A percentile compares a stretch with the other conserved stretches of the same genome.
phyloP scores from a whole-genome alignment of 2,888 invertebrate species.

The Latheticus oryzae region DNA sequence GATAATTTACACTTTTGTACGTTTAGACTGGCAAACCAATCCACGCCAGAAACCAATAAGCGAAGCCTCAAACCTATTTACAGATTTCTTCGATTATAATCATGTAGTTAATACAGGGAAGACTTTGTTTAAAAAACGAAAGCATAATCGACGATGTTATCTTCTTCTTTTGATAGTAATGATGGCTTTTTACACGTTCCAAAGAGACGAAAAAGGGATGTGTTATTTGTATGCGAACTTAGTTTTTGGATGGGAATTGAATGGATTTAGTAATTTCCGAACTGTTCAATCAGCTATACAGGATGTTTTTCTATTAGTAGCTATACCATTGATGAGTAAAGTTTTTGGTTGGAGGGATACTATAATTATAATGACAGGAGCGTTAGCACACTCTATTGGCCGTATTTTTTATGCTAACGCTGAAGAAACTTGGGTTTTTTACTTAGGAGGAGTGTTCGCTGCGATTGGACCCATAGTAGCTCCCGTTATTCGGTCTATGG shows the following conservation, averaged over 20 bases:
- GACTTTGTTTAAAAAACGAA: slow-evolving; percentile 73
- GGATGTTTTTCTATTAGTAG: slow-evolving; percentile 77
- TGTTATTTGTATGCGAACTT: slow-evolving; percentile 80
- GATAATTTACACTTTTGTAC: slow-evolving; percentile 74
- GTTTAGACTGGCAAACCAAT: slow-evolving; percentile 78
- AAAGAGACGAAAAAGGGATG: slow-evolving; percentile 83
- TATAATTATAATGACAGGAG: slow-evolving; percentile 79
- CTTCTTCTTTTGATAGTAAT: slow-evolving; percentile 77
- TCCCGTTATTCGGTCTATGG: slow-evolving; percentile 83
- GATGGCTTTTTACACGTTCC: slow-evolving; percentile 85
- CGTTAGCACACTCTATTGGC: slow-evolving; percentile 75
- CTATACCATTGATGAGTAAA: slow-evolving; percentile 79
- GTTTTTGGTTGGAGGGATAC: slow-evolving; percentile 77
- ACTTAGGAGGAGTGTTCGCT: slow-evolving; percentile 76
- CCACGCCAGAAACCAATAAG: slow-evolving; percentile 72
- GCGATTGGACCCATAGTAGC: slow-evolving; percentile 84
- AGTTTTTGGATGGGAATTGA: slow-evolving; percentile 78
- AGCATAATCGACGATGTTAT: slow-evolving; percentile 71
- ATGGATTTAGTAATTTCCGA: slow-evolving; percentile 76
- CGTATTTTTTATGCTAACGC: slow-evolving; percentile 77
- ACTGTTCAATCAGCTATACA: slow-evolving; percentile 80
- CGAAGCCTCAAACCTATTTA: slow-evolving; percentile 69
- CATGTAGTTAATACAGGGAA: slow-evolving; percentile 74
- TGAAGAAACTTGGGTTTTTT: slow-evolving; percentile 69
- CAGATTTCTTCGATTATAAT: slow-evolving; percentile 78